Percentiles rank a stretch among this genome's conserved stretches.
Evolutionary conservation across 2,888 invertebrate species (phyloP).

Genomic region (Megastigmus dorsalis): DNA sequence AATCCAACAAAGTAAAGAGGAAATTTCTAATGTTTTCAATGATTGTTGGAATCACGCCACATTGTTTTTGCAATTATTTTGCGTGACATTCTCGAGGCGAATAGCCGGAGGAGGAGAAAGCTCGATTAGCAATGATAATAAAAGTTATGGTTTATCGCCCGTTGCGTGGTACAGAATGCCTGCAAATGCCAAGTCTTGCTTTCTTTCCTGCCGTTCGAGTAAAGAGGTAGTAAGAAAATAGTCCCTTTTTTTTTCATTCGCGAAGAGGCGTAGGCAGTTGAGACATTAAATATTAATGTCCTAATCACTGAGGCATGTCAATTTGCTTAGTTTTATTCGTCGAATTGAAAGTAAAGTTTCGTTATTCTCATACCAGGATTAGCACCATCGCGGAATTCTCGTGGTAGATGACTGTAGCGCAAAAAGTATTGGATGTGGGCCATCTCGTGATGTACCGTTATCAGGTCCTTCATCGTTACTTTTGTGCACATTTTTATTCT

Average conservation of each 20-base stretch:
- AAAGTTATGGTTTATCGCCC: constrained; percentile 32
- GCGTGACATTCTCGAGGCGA: constrained; percentile 4
- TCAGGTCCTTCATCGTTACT: constrained; percentile 88
- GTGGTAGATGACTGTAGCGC: constrained; percentile 87
- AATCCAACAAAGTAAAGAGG: neutral
- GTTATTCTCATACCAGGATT: constrained; percentile 85
- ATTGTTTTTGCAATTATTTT: constrained; percentile 21
- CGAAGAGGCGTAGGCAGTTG: neutral
- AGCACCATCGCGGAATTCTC: constrained; percentile 92
- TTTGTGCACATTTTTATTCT: constrained; percentile 93
- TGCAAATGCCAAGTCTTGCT: constrained; percentile 4
- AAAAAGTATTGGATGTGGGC: constrained; percentile 93
- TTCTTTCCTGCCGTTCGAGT: constrained; percentile 26
- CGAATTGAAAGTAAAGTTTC: constrained; percentile 27
- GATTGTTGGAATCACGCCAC: neutral
- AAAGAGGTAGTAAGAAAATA: constrained; percentile 17
- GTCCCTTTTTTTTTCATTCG: constrained; percentile 20
- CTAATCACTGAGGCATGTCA: neutral
- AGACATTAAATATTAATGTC: constrained; percentile 35
- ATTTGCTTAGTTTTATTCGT: neutral
- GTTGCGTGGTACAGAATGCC: neutral
- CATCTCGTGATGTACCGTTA: constrained; percentile 94
- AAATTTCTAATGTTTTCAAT: neutral
- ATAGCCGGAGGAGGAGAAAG: constrained; percentile 44
- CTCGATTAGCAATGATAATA: constrained; percentile 37